Conservation (phyloP, 2,113 vertebrate genomes). For the Phaetusa simplex region DNA sequence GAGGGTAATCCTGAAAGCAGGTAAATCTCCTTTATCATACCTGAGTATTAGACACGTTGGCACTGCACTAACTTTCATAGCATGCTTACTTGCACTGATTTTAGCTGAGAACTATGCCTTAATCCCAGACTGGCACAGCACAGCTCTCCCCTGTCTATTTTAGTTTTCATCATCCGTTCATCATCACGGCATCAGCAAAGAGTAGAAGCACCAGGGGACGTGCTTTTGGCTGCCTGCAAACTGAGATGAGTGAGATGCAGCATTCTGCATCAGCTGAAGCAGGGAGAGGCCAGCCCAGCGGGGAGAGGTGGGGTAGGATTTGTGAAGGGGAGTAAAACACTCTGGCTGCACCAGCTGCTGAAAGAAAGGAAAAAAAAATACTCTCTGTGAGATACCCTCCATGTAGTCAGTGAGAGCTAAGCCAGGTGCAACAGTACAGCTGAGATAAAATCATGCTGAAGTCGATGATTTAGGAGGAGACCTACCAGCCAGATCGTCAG, state of each 20-base stretch:
- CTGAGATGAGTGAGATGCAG: neutral
- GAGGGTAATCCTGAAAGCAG: neutral
- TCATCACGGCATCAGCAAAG: neutral
- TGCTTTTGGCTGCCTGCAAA: neutral
- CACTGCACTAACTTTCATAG: neutral
- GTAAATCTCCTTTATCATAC: neutral
- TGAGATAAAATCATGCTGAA: neutral
- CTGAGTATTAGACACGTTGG: accelerated
- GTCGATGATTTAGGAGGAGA: neutral
- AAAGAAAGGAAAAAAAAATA: neutral
- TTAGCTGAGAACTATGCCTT: neutral
- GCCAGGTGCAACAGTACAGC: neutral
- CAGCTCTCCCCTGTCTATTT: neutral
- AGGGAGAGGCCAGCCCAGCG: neutral
- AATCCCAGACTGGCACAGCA: neutral
- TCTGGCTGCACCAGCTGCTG: neutral
- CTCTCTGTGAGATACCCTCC: neutral
- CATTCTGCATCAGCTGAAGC: neutral
- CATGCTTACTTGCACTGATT: neutral
- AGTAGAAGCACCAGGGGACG: accelerated
- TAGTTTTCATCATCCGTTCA: neutral
- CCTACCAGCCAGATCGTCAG: neutral
- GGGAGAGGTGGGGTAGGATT: neutral
- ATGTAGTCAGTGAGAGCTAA: neutral
- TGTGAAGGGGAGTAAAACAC: neutral